These are phyloP conservation scores for Xyrichtys novacula DNA, from an alignment of 2,797 vertebrate species.

Conservation along the genomic window DNA sequence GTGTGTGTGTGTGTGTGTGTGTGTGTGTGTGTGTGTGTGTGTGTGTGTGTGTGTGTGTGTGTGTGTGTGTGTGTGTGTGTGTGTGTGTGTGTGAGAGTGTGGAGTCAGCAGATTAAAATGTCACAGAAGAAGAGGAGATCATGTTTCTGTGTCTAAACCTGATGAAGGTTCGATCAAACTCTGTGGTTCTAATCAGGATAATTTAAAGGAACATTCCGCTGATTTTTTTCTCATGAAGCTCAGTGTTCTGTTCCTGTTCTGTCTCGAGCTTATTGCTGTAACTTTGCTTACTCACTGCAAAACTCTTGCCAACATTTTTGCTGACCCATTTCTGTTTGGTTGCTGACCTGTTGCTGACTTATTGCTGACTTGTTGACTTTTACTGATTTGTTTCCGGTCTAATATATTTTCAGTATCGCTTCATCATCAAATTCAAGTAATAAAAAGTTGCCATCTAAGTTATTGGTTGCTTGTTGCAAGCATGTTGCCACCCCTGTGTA, in stretches of 20 bases:
- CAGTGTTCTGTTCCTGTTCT: background rate
- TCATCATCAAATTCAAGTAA: no score
- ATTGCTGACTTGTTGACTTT: background rate
- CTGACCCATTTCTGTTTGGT: background rate
- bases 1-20: background rate
- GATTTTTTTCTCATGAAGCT: background rate
- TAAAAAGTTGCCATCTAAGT: no score
- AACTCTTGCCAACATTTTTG: background rate
- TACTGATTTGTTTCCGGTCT: no score
- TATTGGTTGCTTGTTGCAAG: no score
- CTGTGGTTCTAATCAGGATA: no score
- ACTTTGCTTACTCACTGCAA: background rate
- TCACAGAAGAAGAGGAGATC: conserved; percentile 37
- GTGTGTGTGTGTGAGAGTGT: background rate
- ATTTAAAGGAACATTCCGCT: background rate
- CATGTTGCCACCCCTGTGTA: no score
- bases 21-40: no score
- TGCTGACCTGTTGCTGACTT: background rate
- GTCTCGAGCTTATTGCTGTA: no score
- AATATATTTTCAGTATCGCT: no score
- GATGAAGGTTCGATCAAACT: no score
- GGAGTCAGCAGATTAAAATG: conserved; percentile 63
- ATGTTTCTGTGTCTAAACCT: background rate
- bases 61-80: background rate
- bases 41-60: no score